Conservation (phyloP, 2,797 vertebrate genomes). For the Phrynocephalus forsythii region DNA sequence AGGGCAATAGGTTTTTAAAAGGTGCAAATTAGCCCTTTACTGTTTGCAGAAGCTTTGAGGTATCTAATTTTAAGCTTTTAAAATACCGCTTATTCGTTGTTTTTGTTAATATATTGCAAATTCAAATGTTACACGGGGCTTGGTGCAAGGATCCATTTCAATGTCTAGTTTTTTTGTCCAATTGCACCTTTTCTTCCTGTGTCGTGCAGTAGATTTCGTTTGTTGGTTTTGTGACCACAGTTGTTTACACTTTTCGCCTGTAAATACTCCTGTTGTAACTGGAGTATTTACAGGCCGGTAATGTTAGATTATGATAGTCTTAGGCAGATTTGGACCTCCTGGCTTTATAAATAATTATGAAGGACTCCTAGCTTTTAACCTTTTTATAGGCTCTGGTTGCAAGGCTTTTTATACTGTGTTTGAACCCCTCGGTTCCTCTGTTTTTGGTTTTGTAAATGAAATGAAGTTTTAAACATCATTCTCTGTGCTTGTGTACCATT, state of each 20-base stretch:
- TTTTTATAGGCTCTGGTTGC: not conserved
- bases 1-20: too few relatives aligned
- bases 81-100: not conserved
- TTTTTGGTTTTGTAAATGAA: slow-evolving; percentile 4
- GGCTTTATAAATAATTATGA: not conserved
- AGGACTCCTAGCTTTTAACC: not conserved
- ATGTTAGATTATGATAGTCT: not conserved
- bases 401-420: not conserved
- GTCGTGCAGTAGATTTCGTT: not conserved
- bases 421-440: not conserved
- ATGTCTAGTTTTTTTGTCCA: not conserved
- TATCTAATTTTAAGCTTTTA: not conserved
- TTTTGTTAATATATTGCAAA: not conserved
- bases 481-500: not conserved
- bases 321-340: not conserved
- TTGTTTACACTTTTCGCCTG: not conserved
- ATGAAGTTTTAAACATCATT: slow-evolving; percentile 4
- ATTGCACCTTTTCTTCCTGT: not conserved
- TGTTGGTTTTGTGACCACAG: not conserved
- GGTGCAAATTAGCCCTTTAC: not conserved
- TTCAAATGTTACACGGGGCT: not conserved
- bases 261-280: not conserved
- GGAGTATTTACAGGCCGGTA: not conserved
- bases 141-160: not conserved
- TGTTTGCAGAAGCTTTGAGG: not conserved